phyloP scores from a whole-genome alignment of 1,140 invertebrate species.

The Goniozus legneri region DNA sequence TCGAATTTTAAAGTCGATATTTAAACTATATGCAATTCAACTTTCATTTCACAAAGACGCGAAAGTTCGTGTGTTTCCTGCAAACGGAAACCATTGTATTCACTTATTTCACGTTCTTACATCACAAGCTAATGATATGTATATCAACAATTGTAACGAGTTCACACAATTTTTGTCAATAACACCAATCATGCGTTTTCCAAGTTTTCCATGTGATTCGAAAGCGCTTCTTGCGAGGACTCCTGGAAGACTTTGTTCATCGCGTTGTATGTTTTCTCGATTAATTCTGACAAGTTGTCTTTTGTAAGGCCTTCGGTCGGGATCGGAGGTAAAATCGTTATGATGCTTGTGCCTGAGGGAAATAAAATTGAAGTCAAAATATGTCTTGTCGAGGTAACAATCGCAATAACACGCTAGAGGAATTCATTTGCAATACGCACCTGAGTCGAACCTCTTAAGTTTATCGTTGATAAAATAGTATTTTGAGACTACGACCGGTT shows the following conservation, averaged over 20 bases:
- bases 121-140: too few relatives aligned
- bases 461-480: constrained; percentile 79
- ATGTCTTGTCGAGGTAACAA: background rate
- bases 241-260: constrained; percentile 65
- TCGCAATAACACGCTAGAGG: too few relatives aligned
- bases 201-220: constrained; percentile 29
- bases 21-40: too few relatives aligned
- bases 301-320: constrained; percentile 62
- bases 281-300: constrained; percentile 63
- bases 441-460: constrained; percentile 70
- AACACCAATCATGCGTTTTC: too few relatives aligned
- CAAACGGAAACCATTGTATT: too few relatives aligned
- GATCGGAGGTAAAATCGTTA: constrained; percentile 70
- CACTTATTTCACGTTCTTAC: too few relatives aligned
- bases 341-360: constrained; percentile 59
- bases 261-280: constrained; percentile 60
- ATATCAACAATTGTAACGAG: background rate
- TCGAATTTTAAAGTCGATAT: too few relatives aligned
- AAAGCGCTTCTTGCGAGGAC: constrained; percentile 54
- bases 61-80: too few relatives aligned
- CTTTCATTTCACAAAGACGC: too few relatives aligned
- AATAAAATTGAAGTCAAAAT: background rate
- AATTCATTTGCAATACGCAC: constrained; percentile 56
- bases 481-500: constrained; percentile 85
- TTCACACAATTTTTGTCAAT: background rate